phyloP scores from a whole-genome alignment of 2,888 invertebrate genomes.

The Tenthredo scrophulariae region DNA sequence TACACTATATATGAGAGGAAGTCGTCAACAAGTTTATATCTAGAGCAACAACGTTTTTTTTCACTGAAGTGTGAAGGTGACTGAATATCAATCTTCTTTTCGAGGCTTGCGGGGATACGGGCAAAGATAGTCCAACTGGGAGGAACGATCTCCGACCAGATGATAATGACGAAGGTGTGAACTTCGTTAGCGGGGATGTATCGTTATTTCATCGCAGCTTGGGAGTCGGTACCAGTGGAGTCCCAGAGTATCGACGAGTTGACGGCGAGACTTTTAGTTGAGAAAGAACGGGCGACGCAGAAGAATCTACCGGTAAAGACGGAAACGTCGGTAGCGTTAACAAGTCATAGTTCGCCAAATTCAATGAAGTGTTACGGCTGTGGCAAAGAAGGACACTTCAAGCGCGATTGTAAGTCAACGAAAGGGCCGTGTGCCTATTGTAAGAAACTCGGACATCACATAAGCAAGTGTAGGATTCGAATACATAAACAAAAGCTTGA shows the following conservation, averaged over 20 bases:
- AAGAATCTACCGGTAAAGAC: not conserved
- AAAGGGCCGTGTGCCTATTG: not conserved
- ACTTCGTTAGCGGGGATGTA: not conserved
- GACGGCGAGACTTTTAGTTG: not conserved
- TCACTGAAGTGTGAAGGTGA: not conserved
- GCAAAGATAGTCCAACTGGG: not conserved
- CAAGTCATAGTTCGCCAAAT: not conserved
- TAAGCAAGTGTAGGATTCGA: not conserved
- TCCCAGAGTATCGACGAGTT: not conserved
- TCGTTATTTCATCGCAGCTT: not conserved
- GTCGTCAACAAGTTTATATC: conserved; percentile 56
- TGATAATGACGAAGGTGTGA: not conserved
- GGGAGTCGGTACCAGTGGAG: not conserved
- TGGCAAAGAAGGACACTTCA: not conserved
- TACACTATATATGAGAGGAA: conserved; percentile 47
- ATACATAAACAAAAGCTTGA: not conserved
- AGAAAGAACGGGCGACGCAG: not conserved
- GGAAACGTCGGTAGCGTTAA: not conserved
- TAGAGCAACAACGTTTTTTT: not conserved
- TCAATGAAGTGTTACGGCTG: not conserved
- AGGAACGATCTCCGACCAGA: not conserved
- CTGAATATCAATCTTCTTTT: not conserved
- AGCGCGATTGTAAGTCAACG: not conserved
- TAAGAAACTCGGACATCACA: not conserved
- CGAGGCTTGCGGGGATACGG: not conserved